These are phyloP conservation scores for Cecropterus lyciades DNA, from an alignment of 1,140 invertebrate species.

Conservation along the genomic window DNA sequence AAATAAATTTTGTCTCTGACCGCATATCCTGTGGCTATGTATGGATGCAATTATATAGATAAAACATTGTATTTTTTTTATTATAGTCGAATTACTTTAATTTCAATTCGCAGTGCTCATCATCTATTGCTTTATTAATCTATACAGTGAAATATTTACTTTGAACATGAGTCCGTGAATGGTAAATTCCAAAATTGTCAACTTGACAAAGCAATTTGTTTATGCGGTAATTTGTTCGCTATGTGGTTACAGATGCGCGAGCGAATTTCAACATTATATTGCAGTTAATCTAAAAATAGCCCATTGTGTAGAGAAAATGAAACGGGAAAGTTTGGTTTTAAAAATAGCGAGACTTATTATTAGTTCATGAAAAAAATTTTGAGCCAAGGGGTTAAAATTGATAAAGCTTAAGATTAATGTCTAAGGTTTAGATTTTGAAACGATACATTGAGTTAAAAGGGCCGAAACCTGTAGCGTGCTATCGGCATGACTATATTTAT, in stretches of 20 bases:
- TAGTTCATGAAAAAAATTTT: not conserved
- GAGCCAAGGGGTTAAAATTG: no score
- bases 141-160: not conserved
- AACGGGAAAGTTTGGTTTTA: not conserved
- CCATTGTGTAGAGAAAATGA: no score
- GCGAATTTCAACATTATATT: not conserved
- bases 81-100: no score
- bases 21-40: no score
- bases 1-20: no score
- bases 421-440: conserved; percentile 36
- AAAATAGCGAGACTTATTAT: no score
- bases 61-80: no score
- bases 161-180: not conserved
- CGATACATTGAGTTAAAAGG: conserved; percentile 46
- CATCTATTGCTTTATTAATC: no score
- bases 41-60: no score
- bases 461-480: conserved; percentile 77
- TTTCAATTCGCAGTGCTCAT: no score
- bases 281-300: not conserved
- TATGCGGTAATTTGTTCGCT: not conserved
- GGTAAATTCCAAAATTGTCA: not conserved
- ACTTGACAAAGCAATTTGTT: not conserved
- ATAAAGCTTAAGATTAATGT: not conserved
- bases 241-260: not conserved
- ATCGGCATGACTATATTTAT: conserved; percentile 78